Evolutionary conservation across 2,113 vertebrate species (phyloP), one percentile per base, ranked within the genome.

Genomic region (Upupa epops): DNA sequence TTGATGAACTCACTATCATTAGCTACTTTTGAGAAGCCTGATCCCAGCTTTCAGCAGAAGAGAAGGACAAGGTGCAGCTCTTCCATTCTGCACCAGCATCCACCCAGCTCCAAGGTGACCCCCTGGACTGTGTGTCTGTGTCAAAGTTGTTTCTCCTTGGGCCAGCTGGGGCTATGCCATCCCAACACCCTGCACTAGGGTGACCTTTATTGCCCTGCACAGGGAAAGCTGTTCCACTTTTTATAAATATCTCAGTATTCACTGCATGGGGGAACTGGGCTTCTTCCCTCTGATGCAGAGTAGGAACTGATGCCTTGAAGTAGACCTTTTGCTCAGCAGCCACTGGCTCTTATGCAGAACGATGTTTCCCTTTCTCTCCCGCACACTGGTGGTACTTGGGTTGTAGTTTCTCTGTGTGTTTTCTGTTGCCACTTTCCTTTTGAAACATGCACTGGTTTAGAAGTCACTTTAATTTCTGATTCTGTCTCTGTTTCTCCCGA

Each of bases 191-290:
- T 88, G 32, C 49, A 68, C 75, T 73, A 64, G 4, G 11, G 37
- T 89, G 81, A 89, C 84, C 71, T 93, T 72, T 65, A 56, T 31
- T 14, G 3, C 65, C 73, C 56, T 48, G 42, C 11, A 0, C 64
- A 48, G 36, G 31, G 25, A 63, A 89, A 72, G 18, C 46, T 69
- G 74, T 58, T 82, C 84, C 55, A 89, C 34, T 72, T 91, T 89
- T 75, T 79, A 90, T 90, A 91, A 96, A 91, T 89, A 92, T 6
- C 70, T 89, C 81, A 61, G n/a, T 81, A 51, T 34, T 88, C 91
- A 42, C 81, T 42, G 63, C 63, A 46, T 72, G 89, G 61, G 60
- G 32, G 54, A 52, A 51, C 40, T 82, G 22, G 63, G 63, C 77
- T 89, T 75, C 55, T 22, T 83, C 54, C n/a, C 45, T 92, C 81